Percentiles rank a stretch among this genome's conserved stretches.
Conservation (phyloP, 92 coral and sea anemone species). For the Epizoanthus rinbou region DNA sequence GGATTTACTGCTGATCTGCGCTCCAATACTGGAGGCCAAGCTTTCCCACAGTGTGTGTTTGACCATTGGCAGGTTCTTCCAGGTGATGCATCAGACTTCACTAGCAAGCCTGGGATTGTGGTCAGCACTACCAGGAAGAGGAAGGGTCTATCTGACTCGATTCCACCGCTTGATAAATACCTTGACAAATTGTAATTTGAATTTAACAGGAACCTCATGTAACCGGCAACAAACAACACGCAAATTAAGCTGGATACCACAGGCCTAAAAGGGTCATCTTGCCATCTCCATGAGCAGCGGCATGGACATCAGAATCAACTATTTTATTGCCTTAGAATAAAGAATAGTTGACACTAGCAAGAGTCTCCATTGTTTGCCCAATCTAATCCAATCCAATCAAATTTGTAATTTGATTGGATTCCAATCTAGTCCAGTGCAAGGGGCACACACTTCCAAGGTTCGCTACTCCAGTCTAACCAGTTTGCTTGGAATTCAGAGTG, state of each 20-base stretch:
- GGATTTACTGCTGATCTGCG: constrained; percentile 99
- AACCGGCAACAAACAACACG: not conserved
- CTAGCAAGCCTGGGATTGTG: constrained; percentile 57
- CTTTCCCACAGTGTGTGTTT: constrained; percentile 99
- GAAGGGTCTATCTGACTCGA: constrained; percentile 75
- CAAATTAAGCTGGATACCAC: too few relatives aligned
- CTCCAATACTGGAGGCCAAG: constrained; percentile 98
- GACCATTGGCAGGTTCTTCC: constrained; percentile 85
- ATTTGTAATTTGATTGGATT: too few relatives aligned
- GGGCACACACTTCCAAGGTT: too few relatives aligned
- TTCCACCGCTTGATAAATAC: constrained; percentile 84
- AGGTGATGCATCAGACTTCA: constrained; percentile 51
- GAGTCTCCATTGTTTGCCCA: not conserved
- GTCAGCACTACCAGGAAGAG: constrained; percentile 76
- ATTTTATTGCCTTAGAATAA: not conserved
- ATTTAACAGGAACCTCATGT: not conserved
- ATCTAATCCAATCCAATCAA: too few relatives aligned
- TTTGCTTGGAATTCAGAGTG: too few relatives aligned
- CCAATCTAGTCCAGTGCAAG: too few relatives aligned
- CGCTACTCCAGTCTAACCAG: too few relatives aligned
- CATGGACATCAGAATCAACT: not conserved
- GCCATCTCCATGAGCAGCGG: not conserved
- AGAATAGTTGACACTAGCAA: not conserved
- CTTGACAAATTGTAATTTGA: constrained; percentile 83
- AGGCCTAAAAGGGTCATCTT: not conserved